Evolutionary conservation across 2,888 invertebrate genomes (phyloP), one percentile per base, ranked within the genome.

Genomic region (Pseudococcus viburni): DNA sequence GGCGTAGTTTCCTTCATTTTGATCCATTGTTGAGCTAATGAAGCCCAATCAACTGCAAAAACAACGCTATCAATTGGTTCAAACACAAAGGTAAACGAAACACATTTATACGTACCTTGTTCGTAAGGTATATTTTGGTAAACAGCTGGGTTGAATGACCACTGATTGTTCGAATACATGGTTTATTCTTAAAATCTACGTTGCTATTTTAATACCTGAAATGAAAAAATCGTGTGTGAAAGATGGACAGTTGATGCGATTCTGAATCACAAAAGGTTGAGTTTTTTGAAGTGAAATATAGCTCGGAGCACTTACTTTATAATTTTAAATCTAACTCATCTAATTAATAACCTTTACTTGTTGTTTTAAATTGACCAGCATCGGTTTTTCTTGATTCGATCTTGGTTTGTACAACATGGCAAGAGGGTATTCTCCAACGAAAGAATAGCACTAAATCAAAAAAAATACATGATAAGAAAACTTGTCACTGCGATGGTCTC

Each of bases 11-110:
- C 96, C 91, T 97, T 97, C 97, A 97, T 97, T 91, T 96, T 96
- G 90, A 99, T 98, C 98, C 99, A 98, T 94, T 98, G 98, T 91
- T 98, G 98, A 42, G 98, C 98, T 91, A 99, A 93, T 48, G 97
- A 95, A 15, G 98, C 98, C 98, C 99, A 99, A 92, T 99, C 98
- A 89, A 98, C 98, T 94, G 73, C 48, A 11, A 22, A 26, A 22
- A 26, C 9, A n/a, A 9, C 77, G n/a, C 17, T 59, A 9, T 42
- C 33, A 26, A 33, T 22, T 80, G 55, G 59, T 84, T 77, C n/a
- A 33, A 19, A 64, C 19, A 55, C 26, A 48, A 59, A 19, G 33
- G 15, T 55, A 22, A 12, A 26, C 46, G 8, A 46, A 64, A 89
- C 84, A 64, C 42, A 89, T 8, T 22, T 48, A 11, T 48, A 89